Evolutionary conservation across 2,888 invertebrate genomes (phyloP), one percentile per base, ranked within the genome.

Genomic region (Chymomyza fuscimana): DNA sequence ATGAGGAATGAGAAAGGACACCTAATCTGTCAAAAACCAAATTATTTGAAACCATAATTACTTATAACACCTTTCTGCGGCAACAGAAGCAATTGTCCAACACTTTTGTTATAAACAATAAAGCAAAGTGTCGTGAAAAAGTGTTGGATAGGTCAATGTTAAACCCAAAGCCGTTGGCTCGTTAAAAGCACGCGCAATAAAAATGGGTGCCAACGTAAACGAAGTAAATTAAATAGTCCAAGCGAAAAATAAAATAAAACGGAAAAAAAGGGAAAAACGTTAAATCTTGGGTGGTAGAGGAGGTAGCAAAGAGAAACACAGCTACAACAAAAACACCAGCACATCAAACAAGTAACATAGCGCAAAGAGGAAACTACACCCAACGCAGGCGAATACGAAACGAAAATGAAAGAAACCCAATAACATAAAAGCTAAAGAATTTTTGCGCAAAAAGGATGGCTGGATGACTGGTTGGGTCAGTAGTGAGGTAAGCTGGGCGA

Each of bases 371-470:
- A 65, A 76, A 58, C 67, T 72, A 73, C 61, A 62, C 64, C 72
- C 25, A 66, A 67, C 63, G 61, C 60, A 67, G 56, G 59, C 32
- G 40, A 64, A 71, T 67, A 52, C 50, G 58, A 67, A 61, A 68
- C 77, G 77, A 77, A 70, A 75, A 74, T 66, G 80, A 76, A 77
- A 82, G 83, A 87, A 85, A 85, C 80, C 85, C 87, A 88, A 84
- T 88, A 88, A 84, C 87, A 88, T 85, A 86, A 88, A 88, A 87
- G 88, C 88, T 73, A 76, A 86, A 84, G 88, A 84, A 88, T 82
- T 84, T 79, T 79, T 77, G 82, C 72, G 79, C 88, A 68, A 83
- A 68, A 83, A 83, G 85, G 88, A 84, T 88, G 82, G 76, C n/a
- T 81, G 81, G 79, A 77, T 70, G 81, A 63, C 70, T 66, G 66